Conservation (phyloP, 37 sponge, comb jelly and placozoan species). For the Spongilla lacustris region DNA sequence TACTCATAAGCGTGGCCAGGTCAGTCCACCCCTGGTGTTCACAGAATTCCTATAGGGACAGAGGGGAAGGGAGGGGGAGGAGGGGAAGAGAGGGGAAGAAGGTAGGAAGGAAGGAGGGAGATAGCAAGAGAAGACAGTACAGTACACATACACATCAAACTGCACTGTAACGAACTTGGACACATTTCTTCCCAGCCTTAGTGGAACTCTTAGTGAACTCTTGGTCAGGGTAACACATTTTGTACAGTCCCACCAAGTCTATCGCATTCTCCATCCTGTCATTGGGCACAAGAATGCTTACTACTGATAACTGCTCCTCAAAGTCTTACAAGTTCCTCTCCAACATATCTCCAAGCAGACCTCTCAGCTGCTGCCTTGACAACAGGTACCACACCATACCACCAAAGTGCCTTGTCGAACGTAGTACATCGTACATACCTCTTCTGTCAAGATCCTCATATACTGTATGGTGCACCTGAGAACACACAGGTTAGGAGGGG, state of each 20-base stretch:
- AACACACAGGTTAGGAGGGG: neutral
- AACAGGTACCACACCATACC: slow-evolving; percentile 80
- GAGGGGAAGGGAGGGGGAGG: too few relatives aligned
- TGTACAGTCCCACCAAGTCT: slow-evolving; percentile 50
- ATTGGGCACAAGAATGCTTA: neutral
- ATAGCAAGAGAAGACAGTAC: neutral
- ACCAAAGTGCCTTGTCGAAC: slow-evolving; percentile 83
- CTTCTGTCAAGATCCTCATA: slow-evolving; percentile 62
- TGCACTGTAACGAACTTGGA: neutral
- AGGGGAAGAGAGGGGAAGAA: neutral
- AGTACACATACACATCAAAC: too few relatives aligned
- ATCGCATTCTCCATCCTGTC: slow-evolving; percentile 48
- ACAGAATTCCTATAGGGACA: neutral
- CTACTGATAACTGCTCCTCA: neutral
- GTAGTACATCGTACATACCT: slow-evolving; percentile 45
- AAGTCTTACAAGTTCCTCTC: slow-evolving; percentile 14
- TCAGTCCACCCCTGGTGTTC: neutral
- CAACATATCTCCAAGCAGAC: slow-evolving; percentile 47
- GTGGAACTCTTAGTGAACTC: neutral
- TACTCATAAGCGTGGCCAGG: neutral
- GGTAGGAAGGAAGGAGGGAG: neutral
- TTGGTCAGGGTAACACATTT: slow-evolving; percentile 53
- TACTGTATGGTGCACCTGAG: slow-evolving; percentile 54
- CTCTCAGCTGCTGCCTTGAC: slow-evolving; percentile 13
- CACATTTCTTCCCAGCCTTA: neutral